phyloP scores from a whole-genome alignment of 2,888 invertebrate genomes.

The Rhaphigaster nebulosa region DNA sequence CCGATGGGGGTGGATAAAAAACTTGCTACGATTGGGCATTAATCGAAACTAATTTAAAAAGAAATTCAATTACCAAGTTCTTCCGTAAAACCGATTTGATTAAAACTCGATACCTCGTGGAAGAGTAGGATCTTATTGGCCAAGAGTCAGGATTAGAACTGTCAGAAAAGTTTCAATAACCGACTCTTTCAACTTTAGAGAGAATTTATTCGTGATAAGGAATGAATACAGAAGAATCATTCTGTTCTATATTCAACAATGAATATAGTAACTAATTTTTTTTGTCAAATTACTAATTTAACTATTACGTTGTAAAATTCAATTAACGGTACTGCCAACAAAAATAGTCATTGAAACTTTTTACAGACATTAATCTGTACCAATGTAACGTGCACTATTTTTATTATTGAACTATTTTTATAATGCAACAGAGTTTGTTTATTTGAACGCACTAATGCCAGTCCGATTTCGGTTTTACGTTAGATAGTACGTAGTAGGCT shows the following conservation, averaged over 20 bases:
- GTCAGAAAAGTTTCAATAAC: background rate
- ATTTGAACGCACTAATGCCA: too few species aligned
- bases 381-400: too few species aligned
- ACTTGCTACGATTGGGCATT: background rate
- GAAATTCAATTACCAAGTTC: constrained; percentile 30
- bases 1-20: background rate
- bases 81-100: background rate
- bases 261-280: background rate
- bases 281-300: too few species aligned
- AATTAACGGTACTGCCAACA: too few species aligned
- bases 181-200: background rate
- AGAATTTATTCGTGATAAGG: background rate
- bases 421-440: too few species aligned
- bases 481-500: too few species aligned
- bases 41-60: constrained; percentile 16
- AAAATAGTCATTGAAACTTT: too few species aligned
- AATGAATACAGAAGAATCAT: background rate
- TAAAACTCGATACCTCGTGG: background rate
- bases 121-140: background rate
- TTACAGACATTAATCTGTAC: too few species aligned
- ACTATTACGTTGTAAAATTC: too few species aligned
- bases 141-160: background rate
- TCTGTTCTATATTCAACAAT: background rate
- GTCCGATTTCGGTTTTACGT: too few species aligned
- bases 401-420: too few species aligned